phyloP scores from a whole-genome alignment of 2,113 vertebrate genomes.

The Todiramphus saurophagus region DNA sequence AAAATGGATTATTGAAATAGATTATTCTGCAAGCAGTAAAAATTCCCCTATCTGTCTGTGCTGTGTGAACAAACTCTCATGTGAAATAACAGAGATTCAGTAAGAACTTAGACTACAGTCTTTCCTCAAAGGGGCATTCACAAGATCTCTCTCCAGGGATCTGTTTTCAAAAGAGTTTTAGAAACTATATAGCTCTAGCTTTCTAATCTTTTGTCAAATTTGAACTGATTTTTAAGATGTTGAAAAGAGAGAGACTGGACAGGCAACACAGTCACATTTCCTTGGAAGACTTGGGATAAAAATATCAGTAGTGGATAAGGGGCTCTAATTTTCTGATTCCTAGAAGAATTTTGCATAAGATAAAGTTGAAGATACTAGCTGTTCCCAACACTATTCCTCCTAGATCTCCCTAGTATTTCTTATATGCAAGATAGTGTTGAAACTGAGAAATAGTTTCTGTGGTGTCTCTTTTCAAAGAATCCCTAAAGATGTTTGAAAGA shows the following conservation, averaged over 20 bases:
- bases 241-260: not conserved
- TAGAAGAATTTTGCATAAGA: not conserved
- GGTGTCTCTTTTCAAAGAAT: not conserved
- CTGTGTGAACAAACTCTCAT: not conserved
- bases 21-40: not conserved
- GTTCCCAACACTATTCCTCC: not conserved
- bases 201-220: not conserved
- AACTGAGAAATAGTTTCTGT: not conserved
- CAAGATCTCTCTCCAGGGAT: not conserved
- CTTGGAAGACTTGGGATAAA: not conserved
- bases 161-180: conserved; percentile 12
- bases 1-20: not conserved
- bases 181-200: not conserved
- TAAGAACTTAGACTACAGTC: not conserved
- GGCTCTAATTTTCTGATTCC: not conserved
- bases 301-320: not conserved
- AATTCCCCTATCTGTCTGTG: not conserved
- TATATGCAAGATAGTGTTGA: not conserved
- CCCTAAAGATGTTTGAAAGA: not conserved
- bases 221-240: not conserved
- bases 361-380: not conserved
- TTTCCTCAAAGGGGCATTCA: not conserved
- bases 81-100: not conserved
- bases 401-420: not conserved
- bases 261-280: not conserved